A percentile compares a stretch with the other conserved stretches of the same genome.
phyloP scores from a whole-genome alignment of 1,140 invertebrate genomes.

The Pristionchus pacificus region DNA sequence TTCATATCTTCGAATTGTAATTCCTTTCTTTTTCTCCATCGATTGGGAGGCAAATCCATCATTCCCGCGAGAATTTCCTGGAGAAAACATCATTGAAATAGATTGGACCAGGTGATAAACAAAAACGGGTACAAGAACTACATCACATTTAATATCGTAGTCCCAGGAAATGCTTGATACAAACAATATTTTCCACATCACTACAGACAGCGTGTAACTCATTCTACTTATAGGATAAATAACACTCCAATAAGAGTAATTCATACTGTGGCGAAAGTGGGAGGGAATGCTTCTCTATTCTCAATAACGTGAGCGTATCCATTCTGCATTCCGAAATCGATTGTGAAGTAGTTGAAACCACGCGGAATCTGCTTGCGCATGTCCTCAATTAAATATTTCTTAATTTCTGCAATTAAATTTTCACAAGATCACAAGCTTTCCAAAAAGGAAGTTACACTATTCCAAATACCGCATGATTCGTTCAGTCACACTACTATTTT shows the following conservation, averaged over 20 bases:
- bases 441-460: too few species aligned
- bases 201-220: background rate
- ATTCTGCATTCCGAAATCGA: constrained; percentile 78
- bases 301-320: constrained; percentile 95
- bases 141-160: too few species aligned
- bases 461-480: too few species aligned
- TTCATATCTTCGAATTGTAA: constrained; percentile 71
- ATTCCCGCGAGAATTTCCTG: constrained; percentile 91
- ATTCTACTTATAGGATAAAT: background rate
- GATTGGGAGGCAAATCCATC: constrained; percentile 76
- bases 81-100: constrained; percentile 31
- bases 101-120: constrained; percentile 1
- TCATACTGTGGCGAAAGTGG: constrained; percentile 83
- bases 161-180: too few species aligned
- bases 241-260: too few species aligned
- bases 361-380: background rate
- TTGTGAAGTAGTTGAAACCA: constrained; percentile 75
- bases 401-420: background rate
- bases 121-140: too few species aligned
- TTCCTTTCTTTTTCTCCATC: constrained; percentile 76
- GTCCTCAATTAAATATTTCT: background rate
- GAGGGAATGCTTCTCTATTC: constrained; percentile 79
- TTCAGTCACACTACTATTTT: too few species aligned
- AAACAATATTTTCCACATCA: too few species aligned
- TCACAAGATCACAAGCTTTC: too few species aligned